These are phyloP conservation scores for Syngnathus typhle DNA, from an alignment of 2,113 vertebrate species.

Conservation along the genomic window DNA sequence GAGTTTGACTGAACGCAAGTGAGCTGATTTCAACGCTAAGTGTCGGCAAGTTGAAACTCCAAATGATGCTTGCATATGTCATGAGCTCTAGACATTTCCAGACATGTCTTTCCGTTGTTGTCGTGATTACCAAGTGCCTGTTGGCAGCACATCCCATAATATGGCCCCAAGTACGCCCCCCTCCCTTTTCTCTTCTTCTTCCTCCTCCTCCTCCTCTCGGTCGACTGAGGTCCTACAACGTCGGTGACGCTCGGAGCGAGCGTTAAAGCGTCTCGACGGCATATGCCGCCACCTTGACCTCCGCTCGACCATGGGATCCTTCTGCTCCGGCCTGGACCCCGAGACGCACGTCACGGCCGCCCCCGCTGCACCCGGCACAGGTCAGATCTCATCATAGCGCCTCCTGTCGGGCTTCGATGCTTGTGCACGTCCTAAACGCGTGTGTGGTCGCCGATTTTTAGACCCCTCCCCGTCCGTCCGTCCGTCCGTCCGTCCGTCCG, in stretches of 20 bases:
- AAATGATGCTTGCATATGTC: background rate
- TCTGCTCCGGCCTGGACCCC: conserved; percentile 3
- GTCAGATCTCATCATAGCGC: background rate
- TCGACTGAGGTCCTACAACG: background rate
- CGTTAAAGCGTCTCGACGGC: too few species aligned
- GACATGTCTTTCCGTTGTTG: background rate
- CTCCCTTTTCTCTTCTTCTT: background rate
- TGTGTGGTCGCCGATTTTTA: too few species aligned
- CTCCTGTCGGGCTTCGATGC: too few species aligned
- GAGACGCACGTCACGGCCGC: background rate
- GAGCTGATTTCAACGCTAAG: too few species aligned
- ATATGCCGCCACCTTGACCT: background rate
- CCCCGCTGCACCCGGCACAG: background rate
- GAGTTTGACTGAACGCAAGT: too few species aligned
- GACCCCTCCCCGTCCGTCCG: too few species aligned
- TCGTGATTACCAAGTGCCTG: too few species aligned
- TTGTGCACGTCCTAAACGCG: background rate
- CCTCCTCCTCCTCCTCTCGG: background rate
- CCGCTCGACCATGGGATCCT: conserved; percentile 1
- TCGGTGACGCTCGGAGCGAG: background rate
- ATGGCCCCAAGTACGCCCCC: background rate
- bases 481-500: too few species aligned
- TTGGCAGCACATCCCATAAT: background rate
- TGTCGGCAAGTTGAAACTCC: too few species aligned
- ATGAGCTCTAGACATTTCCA: background rate